These are phyloP conservation scores for Parnassius apollo DNA, from an alignment of 2,888 invertebrate species.

Conservation along the genomic window DNA sequence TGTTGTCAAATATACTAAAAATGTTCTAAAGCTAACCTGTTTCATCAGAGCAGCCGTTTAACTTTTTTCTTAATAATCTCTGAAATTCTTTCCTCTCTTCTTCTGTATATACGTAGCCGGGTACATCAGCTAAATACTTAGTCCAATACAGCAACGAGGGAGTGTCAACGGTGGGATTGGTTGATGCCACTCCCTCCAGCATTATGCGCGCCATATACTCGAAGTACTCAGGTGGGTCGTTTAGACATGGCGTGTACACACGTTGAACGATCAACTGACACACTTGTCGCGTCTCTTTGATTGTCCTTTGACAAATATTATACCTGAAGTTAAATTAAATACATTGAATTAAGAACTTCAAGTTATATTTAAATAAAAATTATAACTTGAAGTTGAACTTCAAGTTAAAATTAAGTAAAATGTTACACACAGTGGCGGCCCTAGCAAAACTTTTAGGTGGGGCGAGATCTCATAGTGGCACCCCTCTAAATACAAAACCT, in stretches of 20 bases:
- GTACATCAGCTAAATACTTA: conserved; percentile 69
- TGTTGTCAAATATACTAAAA: no score
- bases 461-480: no score
- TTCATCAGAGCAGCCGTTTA: conserved; percentile 33
- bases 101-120: conserved; percentile 62
- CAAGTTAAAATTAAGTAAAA: no score
- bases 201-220: conserved; percentile 81
- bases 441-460: no score
- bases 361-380: no score
- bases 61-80: conserved; percentile 29
- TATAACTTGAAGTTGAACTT: no score
- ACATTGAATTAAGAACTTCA: no score
- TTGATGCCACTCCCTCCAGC: conserved; percentile 82
- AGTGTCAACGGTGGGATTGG: conserved; percentile 77
- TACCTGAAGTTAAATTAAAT: conserved; percentile 61
- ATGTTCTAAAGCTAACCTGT: conserved; percentile 27
- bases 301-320: conserved; percentile 82
- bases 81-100: conserved; percentile 35
- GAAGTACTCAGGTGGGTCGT: conserved; percentile 77
- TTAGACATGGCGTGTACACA: conserved; percentile 79
- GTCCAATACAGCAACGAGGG: conserved; percentile 70
- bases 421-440: no score
- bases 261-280: conserved; percentile 77
- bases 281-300: conserved; percentile 79
- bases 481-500: no score